Conservation (phyloP, 2,113 vertebrate species). For the Rhipidura dahli region DNA sequence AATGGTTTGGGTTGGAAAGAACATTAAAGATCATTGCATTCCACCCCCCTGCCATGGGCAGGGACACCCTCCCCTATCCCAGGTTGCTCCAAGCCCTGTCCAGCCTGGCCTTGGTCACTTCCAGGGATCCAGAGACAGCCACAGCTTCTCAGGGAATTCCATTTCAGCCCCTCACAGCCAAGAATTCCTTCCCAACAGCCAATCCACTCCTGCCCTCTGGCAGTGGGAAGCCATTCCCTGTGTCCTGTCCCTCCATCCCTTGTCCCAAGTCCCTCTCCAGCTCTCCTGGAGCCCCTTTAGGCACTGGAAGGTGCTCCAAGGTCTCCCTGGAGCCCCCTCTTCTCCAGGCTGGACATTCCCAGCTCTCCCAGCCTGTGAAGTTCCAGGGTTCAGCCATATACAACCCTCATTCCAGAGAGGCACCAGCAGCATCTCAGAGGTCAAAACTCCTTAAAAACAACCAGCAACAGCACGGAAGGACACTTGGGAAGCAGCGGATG, state of each 20-base stretch:
- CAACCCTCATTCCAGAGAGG: neutral
- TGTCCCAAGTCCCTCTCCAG: neutral
- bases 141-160: neutral
- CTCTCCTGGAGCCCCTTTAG: neutral
- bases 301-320: neutral
- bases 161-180: fast-evolving
- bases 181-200: neutral
- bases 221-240: neutral
- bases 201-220: neutral
- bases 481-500: neutral
- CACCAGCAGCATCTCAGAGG: neutral
- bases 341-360: neutral
- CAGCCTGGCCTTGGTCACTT: neutral
- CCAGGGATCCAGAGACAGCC: neutral
- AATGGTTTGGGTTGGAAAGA: neutral
- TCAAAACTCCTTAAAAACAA: neutral
- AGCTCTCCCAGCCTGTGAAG: neutral
- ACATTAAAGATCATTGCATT: neutral
- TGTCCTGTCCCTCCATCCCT: neutral
- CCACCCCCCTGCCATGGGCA: neutral
- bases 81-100: neutral
- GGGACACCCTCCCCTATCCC: neutral
- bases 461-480: no score
- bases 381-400: neutral
- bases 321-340: neutral